Percentiles rank a stretch among this genome's conserved stretches.
Conservation (phyloP, 2,888 invertebrate species). For the Synergus laeviventris region DNA sequence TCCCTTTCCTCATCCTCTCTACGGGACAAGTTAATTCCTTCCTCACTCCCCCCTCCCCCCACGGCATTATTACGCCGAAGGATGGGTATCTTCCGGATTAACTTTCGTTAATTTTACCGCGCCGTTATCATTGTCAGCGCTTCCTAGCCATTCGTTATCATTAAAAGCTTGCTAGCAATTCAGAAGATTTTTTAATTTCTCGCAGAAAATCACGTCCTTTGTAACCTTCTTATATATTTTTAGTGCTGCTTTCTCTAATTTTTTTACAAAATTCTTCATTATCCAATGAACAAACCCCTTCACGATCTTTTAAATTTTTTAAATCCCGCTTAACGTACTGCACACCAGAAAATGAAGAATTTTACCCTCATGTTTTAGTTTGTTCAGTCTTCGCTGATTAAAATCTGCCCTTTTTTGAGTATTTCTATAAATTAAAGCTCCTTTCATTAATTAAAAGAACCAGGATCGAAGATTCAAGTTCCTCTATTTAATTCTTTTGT, state of each 20-base stretch:
- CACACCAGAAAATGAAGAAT: too few species aligned
- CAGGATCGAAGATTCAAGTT: too few species aligned
- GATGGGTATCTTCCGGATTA: constrained; percentile 33
- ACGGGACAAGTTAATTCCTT: constrained; percentile 39
- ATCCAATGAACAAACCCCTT: too few species aligned
- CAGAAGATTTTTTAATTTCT: constrained; percentile 17
- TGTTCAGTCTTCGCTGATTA: too few species aligned
- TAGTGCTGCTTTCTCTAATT: neutral
- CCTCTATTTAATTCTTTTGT: too few species aligned
- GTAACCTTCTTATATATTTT: neutral
- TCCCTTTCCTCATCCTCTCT: constrained; percentile 3
- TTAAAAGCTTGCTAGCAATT: constrained; percentile 1
- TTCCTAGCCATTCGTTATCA: constrained; percentile 19
- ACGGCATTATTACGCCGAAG: constrained; percentile 30
- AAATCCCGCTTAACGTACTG: too few species aligned
- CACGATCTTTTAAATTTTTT: too few species aligned
- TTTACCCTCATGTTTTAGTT: too few species aligned
- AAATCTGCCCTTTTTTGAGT: too few species aligned
- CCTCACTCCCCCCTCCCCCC: constrained; percentile 14
- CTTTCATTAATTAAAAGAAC: too few species aligned
- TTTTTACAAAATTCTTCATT: too few species aligned
- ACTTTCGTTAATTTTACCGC: constrained; percentile 36
- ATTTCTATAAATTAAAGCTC: too few species aligned
- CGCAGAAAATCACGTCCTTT: neutral
- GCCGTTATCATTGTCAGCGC: constrained; percentile 37